These are phyloP conservation scores for Lagria hirta DNA, from an alignment of 2,888 invertebrate species.

Conservation along the genomic window DNA sequence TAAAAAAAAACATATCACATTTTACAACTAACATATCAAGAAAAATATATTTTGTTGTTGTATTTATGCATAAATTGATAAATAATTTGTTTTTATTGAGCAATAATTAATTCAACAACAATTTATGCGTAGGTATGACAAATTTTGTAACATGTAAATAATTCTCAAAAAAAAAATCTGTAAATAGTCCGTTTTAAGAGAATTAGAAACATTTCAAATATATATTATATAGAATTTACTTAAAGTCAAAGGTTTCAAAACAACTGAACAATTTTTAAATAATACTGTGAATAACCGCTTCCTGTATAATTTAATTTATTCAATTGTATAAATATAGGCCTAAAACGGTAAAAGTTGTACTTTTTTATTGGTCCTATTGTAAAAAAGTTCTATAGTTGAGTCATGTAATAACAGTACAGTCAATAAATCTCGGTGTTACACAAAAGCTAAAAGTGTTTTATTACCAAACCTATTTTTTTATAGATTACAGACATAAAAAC, in stretches of 20 bases:
- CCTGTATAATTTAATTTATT: slow-evolving; percentile 28
- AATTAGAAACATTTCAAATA: slow-evolving; percentile 31
- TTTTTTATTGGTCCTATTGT: slow-evolving; percentile 43
- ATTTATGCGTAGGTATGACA: slow-evolving; percentile 24
- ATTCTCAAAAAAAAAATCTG: slow-evolving; percentile 25
- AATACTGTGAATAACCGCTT: slow-evolving; percentile 38
- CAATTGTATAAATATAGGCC: slow-evolving; percentile 31
- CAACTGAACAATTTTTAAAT: slow-evolving; percentile 37
- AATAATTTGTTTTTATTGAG: slow-evolving; percentile 12
- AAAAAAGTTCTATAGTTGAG: slow-evolving; percentile 42
- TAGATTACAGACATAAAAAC: no score
- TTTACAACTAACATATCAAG: slow-evolving; percentile 34
- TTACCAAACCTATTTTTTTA: no score
- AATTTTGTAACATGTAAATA: slow-evolving; percentile 25
- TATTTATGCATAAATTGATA: slow-evolving; percentile 24
- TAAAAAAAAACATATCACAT: slow-evolving; percentile 46
- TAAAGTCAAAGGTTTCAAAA: slow-evolving; percentile 33
- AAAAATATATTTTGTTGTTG: slow-evolving; percentile 19
- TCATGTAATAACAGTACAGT: slow-evolving; percentile 48
- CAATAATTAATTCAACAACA: slow-evolving; percentile 15
- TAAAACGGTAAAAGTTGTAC: slow-evolving; percentile 34
- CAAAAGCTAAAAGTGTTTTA: no score
- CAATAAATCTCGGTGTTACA: slow-evolving; percentile 45
- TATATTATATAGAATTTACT: slow-evolving; percentile 27
- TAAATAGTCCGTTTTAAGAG: slow-evolving; percentile 34